phyloP scores from a whole-genome alignment of 2,888 invertebrate species.

The Caenorhabditis doughertyi region DNA sequence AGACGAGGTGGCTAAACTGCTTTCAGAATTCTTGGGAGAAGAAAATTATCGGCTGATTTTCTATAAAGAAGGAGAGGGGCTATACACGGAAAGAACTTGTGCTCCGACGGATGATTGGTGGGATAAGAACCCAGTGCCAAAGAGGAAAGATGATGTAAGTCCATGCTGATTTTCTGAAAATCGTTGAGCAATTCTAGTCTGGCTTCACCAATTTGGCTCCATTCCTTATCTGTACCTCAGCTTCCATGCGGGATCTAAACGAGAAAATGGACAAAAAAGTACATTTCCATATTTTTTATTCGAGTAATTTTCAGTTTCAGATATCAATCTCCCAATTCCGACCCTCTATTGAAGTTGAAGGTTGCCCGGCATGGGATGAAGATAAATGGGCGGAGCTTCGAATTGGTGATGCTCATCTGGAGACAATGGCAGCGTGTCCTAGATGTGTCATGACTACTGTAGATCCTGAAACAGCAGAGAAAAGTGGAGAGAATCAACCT shows the following conservation, averaged over 20 bases:
- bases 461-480: constrained; percentile 61
- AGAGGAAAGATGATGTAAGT: constrained; percentile 67
- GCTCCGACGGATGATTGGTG: constrained; percentile 63
- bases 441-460: constrained; percentile 69
- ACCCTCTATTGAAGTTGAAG: constrained; percentile 66
- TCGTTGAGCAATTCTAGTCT: constrained; percentile 47
- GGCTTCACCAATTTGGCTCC: constrained; percentile 68
- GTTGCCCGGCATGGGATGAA: constrained; percentile 67
- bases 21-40: constrained; percentile 62
- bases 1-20: constrained; percentile 57
- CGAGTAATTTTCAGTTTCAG: constrained; percentile 24
- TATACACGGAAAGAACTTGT: constrained; percentile 65
- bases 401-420: constrained; percentile 67
- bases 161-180: neutral
- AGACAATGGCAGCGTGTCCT: constrained; percentile 68
- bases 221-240: constrained; percentile 62
- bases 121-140: constrained; percentile 68
- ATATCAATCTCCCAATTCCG: constrained; percentile 66
- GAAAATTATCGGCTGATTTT: constrained; percentile 58
- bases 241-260: constrained; percentile 63
- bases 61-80: constrained; percentile 27
- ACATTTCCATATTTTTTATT: neutral
- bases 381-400: constrained; percentile 69
- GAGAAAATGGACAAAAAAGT: constrained; percentile 63
- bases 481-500: constrained; percentile 59